Base-by-base conservation (phyloP, 2,113 vertebrate species). In the Apaloderma vittatum region DNA sequence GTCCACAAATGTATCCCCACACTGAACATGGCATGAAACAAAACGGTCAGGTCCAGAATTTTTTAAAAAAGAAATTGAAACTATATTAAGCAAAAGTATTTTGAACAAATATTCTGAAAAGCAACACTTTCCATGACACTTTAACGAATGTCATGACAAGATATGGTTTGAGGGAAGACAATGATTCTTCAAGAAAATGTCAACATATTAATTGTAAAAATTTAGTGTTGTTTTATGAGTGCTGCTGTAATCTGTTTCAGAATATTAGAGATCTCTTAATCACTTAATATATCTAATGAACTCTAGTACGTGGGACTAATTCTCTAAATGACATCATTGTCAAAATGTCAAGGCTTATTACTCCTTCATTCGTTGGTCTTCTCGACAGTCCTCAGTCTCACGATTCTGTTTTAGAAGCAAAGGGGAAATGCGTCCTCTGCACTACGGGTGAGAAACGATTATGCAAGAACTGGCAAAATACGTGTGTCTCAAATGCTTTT, bases 271-370 rank as follows among this genome's bases (percentile, higher is more conserved):
- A 75, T 68, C 75, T 76, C 77, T 87, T 91, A 59, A 94, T 70
- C 77, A 66, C 32, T 93, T 86, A 22, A 30, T 75, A 11, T 52
- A 91, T 14, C 49, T 87, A 94, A 85, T 68, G 80, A 96, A 81
- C 57, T 85, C 48, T 7, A 67, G 34, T 61, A 78, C 18, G 2
- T 2, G 0, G 24, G 61, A 75, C 36, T 89, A 85, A 82, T 78
- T 91, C 49, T 68, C 40, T 71, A 65, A 55, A 94, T 72, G 40
- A 81, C 37, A 49, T 24, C 48, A 63, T 2, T 88, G 54, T 76
- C 54, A 82, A 68, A 78, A 87, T 18, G 61, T 93, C 86, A 91
- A 85, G 84, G 40, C 80, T 86, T 95, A 72, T 87, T 94, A 72
- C 36, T 46, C 36, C 46, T 87, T 81, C 79, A 78, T 84, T 71